Percentiles rank a stretch among this genome's conserved stretches.
Conservation (phyloP, 2,888 invertebrate species). For the Lasioglossum zephyrum region DNA sequence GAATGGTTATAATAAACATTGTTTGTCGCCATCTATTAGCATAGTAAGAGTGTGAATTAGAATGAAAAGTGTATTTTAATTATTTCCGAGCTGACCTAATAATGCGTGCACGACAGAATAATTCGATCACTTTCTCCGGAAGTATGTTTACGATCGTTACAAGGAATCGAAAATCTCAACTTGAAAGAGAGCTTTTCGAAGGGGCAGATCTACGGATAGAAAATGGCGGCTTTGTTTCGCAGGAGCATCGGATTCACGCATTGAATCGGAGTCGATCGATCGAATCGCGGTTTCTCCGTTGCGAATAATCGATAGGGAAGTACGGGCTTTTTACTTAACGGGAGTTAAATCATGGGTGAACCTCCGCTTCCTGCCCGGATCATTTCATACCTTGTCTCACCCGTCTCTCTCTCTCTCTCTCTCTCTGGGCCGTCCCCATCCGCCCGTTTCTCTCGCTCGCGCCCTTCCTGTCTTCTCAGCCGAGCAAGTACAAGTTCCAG, state of each 20-base stretch:
- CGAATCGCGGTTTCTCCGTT: slow-evolving; percentile 57
- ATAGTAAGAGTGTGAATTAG: too few relatives aligned
- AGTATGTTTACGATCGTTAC: too few relatives aligned
- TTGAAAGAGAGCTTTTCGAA: too few relatives aligned
- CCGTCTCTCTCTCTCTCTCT: slow-evolving; percentile 19
- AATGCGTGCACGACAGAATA: too few relatives aligned
- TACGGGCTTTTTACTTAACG: slow-evolving; percentile 73
- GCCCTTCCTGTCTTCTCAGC: slow-evolving; percentile 37
- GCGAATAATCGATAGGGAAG: slow-evolving; percentile 74
- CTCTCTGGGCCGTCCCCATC: not conserved
- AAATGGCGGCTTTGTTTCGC: not conserved
- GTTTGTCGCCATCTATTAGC: too few relatives aligned
- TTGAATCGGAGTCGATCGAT: slow-evolving; percentile 56
- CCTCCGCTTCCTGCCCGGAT: slow-evolving; percentile 73
- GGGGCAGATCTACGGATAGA: not conserved
- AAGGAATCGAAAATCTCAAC: too few relatives aligned
- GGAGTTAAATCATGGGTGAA: slow-evolving; percentile 79
- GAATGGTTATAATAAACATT: too few relatives aligned
- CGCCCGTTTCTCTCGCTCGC: slow-evolving; percentile 7
- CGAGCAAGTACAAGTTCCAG: slow-evolving; percentile 58
- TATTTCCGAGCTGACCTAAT: too few relatives aligned
- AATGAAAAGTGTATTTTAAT: too few relatives aligned
- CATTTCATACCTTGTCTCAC: slow-evolving; percentile 59
- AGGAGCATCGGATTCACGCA: slow-evolving; percentile 26
- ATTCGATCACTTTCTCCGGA: too few relatives aligned